Conservation (phyloP, 2,888 invertebrate genomes). For the Metacarcinus magister region DNA sequence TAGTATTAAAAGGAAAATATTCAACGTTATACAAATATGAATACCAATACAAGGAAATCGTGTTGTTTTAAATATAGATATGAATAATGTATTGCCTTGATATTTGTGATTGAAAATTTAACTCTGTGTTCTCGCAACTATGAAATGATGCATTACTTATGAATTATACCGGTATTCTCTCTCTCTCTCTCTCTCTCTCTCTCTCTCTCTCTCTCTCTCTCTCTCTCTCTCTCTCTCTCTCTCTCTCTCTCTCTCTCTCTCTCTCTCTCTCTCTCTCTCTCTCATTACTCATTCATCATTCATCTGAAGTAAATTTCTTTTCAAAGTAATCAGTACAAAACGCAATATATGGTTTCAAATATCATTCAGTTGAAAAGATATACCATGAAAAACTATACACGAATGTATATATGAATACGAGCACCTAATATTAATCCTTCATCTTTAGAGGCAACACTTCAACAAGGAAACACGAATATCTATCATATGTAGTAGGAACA, state of each 20-base stretch:
- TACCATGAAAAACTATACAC: background rate
- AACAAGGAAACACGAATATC: background rate
- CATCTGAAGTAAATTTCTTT: too few relatives aligned
- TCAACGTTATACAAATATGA: background rate
- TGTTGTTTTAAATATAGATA: background rate
- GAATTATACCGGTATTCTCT: too few relatives aligned
- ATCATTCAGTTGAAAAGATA: too few relatives aligned
- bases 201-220: slow-evolving; percentile 2
- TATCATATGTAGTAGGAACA: background rate
- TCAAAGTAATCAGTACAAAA: too few relatives aligned
- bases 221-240: slow-evolving; percentile 2
- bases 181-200: background rate
- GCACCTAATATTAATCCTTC: background rate
- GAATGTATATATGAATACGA: background rate
- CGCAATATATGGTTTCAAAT: too few relatives aligned
- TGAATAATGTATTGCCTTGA: background rate
- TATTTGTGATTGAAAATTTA: too few relatives aligned
- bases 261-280: background rate
- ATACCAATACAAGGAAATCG: background rate
- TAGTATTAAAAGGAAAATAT: too few relatives aligned
- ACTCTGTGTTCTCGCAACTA: background rate
- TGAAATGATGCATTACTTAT: too few relatives aligned
- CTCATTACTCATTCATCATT: too few relatives aligned
- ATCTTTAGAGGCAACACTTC: background rate
- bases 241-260: slow-evolving; percentile 1